Evolutionary conservation across 2,888 invertebrate species (phyloP), one percentile per base, ranked within the genome.

Genomic region (Himalopsyche anomala): DNA sequence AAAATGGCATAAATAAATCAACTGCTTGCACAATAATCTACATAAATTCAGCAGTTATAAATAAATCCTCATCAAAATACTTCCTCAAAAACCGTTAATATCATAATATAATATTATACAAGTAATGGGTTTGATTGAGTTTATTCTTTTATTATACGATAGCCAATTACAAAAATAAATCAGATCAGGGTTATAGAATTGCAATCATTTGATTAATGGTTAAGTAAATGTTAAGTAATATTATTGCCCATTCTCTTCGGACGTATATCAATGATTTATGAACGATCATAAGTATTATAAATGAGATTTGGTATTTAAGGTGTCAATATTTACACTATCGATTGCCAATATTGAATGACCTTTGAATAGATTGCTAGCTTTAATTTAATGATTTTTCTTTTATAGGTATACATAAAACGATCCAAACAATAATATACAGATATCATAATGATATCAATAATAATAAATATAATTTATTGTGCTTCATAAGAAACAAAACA

Each of bases 251-350:
- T 62, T 62, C 62, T 28, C 28, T 62, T 62, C 62, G 28, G 19
- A 62, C 62, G 62, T 62, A 62, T 62, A 62, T 19, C n/a, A 19
- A 28, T 62, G 62, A 62, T 62, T 62, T 62, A 62, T 62, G 62
- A 62, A 62, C 19, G 62, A 62, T 62, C 19, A 62, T 62, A 62
- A 62, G 28, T 62, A 62, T 62, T 19, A 62, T 62, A 62, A 62
- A 62, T 62, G 62, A 62, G 28, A 19, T 19, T 62, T 62, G 62
- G 62, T 19, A 19, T 62, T 28, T 19, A n/a, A 62, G 28, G 28
- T 62, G 62, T 28, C 62, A 62, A 62, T 28, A 62, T n/a, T 62
- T 19, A 51, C 51, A 51, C 51, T 51, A 51, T 51, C 15, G 51
- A 51, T 51, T 51, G 45, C 45, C 9, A 51, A 51, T 51, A 51